Evolutionary conservation across 2,113 vertebrate species (phyloP), one percentile per base, ranked within the genome.

Genomic region (Abramis brama): DNA sequence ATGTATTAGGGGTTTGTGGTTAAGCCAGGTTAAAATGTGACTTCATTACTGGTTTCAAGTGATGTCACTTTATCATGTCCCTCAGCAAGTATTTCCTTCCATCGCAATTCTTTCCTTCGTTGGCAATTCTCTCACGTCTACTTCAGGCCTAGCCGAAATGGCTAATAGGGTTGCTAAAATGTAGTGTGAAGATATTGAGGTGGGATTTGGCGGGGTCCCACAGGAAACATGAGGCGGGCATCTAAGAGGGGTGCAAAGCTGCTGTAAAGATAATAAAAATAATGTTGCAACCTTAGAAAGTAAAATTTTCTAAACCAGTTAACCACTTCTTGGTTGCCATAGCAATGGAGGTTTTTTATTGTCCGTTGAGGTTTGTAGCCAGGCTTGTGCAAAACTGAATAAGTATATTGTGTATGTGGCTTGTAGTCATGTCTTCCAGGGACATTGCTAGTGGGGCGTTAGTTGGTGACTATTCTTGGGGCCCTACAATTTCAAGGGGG

Each of bases 181-280:
- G 78, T 89, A 87, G 90, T 86, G 90, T 92, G 92, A 92, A 91
- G 92, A 94, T 94, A 94, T 94, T 94, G 93, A 93, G 71, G 85
- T 92, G 94, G 94, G 93, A 94, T 90, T 91, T 93, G 87, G 88
- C 83, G 68, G 83, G 85, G 91, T 94, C 93, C 92, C 94, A 86
- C 27, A 93, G 90, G 93, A 93, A 93, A 93, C 92, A 93, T 85
- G 84, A 90, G 87, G 90, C 66, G 74, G 76, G 82, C 79, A 87
- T 87, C 91, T 88, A 88, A 91, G 91, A 94, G 87, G 90, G 90
- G 90, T 66, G 25, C 89, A 83, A 90, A 57, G 60, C 43, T 21
- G 90, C 91, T 88, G 84, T 77, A 85, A 91, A 92, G 92, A 92
- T 91, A 70, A 23, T 23, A 71, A 39, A 13, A 43, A 79, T 60